Base-by-base conservation (phyloP, 2,888 invertebrate genomes). In the Oscheius myriophilus region DNA sequence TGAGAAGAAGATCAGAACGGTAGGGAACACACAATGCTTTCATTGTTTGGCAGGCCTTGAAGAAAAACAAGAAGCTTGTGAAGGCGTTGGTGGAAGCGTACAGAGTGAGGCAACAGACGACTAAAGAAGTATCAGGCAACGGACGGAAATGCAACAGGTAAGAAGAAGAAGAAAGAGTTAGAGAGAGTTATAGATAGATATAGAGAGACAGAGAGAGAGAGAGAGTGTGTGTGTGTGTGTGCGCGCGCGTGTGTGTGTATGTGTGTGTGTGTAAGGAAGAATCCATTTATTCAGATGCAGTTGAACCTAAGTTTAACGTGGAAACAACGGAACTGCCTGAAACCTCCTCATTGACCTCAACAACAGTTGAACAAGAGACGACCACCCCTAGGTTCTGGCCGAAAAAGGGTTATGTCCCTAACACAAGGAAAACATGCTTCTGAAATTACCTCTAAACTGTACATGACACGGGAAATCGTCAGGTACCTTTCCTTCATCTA, bases 391-490 rank as follows among this genome's bases (percentile, higher is more conserved):
- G n/a, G 2, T 74, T 67, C 43, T 79, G 77, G 77, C 74, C 73
- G 2, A 71, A 73, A 45, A 72, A 69, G 12, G 71, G 76, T 14
- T 80, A 75, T 55, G 70, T 80, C 16, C 79, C 79, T 2, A 80
- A 80, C 45, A 72, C 79, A 1, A 43, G 75, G 25, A 71, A n/a
- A 80, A 55, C 80, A 80, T 25, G 80, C 80, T 2, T 72, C 73
- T 0, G 80, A 80, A 33, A 80, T 80, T 12, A 80, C 80, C 16
- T 69, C 75, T 46, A 72, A 78, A 41, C 62, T 80, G 1, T 80
- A 80, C 52, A 72, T 80, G 72, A 80, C 80, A 0, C 70, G 76
- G 52, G 72, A 75, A 57, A 77, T 73, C 59, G 67, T 75, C 14
- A n/a, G n/a, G n/a, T n/a, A n/a, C n/a, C n/a, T n/a, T n/a, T n/a